phyloP scores from a whole-genome alignment of 2,888 invertebrate genomes.

The Rhopalosiphum nymphaeae region DNA sequence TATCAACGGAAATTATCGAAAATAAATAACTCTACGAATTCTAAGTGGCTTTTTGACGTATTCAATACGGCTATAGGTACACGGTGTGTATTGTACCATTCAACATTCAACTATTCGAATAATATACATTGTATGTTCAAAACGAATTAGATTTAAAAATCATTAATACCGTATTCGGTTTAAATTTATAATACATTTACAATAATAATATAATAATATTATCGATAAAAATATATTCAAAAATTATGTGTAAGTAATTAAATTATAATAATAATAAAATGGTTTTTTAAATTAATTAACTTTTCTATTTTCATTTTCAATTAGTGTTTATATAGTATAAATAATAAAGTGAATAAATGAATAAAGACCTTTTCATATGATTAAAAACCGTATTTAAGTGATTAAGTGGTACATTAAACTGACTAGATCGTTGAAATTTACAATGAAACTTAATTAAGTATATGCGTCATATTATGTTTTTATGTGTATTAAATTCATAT shows the following conservation, averaged over 20 bases:
- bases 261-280: conserved; percentile 11
- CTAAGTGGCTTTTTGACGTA: background rate
- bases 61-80: background rate
- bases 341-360: conserved; percentile 6
- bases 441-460: background rate
- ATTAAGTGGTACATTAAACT: background rate
- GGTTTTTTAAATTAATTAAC: background rate
- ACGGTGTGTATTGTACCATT: background rate
- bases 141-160: background rate
- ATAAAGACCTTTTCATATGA: background rate
- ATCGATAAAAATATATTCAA: background rate
- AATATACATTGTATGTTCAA: background rate
- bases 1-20: background rate
- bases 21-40: no score
- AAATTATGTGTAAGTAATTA: background rate
- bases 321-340: background rate
- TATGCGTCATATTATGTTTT: background rate
- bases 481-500: background rate
- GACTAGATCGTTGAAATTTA: background rate
- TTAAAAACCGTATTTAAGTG: background rate
- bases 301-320: background rate
- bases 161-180: no score
- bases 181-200: background rate
- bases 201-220: background rate
- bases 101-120: background rate